Conservation (phyloP, 2,888 invertebrate genomes). For the Muschampia plurimacula region DNA sequence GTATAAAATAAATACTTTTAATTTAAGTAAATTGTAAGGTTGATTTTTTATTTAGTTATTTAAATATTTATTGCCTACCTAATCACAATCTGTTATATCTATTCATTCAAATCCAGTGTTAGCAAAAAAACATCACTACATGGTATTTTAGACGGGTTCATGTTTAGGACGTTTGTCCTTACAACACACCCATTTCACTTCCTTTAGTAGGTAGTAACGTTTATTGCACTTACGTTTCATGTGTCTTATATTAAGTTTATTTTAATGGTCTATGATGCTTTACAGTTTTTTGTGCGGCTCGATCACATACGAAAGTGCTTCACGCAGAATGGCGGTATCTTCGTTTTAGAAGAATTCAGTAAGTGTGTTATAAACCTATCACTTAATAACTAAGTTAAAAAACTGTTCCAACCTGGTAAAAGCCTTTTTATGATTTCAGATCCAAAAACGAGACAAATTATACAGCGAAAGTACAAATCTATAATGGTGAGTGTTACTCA, state of each 20-base stretch:
- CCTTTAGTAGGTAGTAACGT: background rate
- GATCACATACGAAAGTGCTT: slow-evolving; percentile 99
- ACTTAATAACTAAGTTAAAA: background rate
- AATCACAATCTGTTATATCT: background rate
- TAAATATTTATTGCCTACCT: background rate
- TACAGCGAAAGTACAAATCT: slow-evolving; percentile 98
- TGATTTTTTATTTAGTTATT: no score
- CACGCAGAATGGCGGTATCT: slow-evolving; percentile 99
- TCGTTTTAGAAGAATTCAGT: slow-evolving; percentile 99
- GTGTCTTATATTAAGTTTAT: background rate
- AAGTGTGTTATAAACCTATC: slow-evolving; percentile 82
- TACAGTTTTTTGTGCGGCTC: slow-evolving; percentile 99
- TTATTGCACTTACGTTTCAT: background rate
- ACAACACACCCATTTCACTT: background rate
- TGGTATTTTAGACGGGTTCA: no score
- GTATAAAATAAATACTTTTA: no score
- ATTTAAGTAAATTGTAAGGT: no score
- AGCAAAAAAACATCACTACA: no score
- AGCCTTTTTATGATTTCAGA: slow-evolving; percentile 88
- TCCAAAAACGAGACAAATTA: slow-evolving; percentile 98
- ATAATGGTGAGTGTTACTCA: slow-evolving; percentile 94
- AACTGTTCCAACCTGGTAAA: background rate
- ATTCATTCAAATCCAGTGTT: no score
- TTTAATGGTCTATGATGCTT: slow-evolving; percentile 64
- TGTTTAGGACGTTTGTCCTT: no score